A percentile compares a stretch with the other conserved stretches of the same genome.
These are phyloP conservation scores for Motacilla alba DNA, from an alignment of 2,113 vertebrate species.

Conservation along the genomic window DNA sequence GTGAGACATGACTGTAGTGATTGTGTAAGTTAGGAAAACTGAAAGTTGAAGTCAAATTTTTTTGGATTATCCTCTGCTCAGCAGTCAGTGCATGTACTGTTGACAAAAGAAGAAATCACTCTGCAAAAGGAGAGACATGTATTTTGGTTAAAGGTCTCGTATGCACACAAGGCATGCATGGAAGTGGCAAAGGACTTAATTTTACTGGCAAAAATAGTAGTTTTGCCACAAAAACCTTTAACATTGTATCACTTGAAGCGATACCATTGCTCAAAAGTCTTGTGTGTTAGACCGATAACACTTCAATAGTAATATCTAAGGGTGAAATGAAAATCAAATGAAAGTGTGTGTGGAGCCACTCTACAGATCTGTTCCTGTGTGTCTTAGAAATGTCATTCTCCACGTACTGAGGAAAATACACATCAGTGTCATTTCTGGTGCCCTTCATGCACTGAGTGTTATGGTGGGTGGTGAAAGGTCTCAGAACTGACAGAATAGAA, in stretches of 20 bases:
- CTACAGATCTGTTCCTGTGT: not conserved
- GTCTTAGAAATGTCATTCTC: not conserved
- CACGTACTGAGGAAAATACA: not conserved
- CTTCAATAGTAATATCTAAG: not conserved
- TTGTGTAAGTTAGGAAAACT: not conserved
- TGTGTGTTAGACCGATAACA: not conserved
- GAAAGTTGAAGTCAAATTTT: not conserved
- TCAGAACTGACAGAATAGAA: not conserved
- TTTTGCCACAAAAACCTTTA: not conserved
- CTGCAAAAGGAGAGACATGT: not conserved
- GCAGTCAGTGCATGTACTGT: not conserved
- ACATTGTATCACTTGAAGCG: not conserved
- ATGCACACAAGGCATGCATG: not conserved
- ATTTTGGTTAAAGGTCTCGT: not conserved
- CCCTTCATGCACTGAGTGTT: not conserved
- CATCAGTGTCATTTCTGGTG: not conserved
- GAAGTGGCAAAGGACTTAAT: not conserved
- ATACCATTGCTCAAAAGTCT: not conserved
- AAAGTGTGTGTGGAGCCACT: not conserved
- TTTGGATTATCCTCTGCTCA: not conserved
- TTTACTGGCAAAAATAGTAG: not conserved
- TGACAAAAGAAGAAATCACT: not conserved
- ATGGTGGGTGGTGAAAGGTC: not conserved
- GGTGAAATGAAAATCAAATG: not conserved
- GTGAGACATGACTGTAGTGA: not conserved